Base-by-base conservation (phyloP, 2,113 vertebrate species). In the Laterallus jamaicensis region DNA sequence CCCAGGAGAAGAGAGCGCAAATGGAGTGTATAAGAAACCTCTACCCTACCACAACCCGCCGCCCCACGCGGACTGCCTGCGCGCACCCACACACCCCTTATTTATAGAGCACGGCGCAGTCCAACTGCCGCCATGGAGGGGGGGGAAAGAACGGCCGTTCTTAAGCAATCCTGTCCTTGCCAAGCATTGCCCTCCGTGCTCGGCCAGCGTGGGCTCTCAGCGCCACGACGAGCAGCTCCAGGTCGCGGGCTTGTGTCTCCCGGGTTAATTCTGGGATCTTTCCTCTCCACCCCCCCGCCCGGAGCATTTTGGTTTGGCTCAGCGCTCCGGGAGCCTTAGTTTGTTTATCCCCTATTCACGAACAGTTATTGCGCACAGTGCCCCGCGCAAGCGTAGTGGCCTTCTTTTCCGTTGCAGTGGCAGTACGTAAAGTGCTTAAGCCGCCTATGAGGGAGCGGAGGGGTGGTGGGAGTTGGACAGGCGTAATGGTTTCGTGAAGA, bases 121-220 rank as follows among this genome's bases (percentile, higher is more conserved):
- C 96, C 96, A 97, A 91, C 12, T 31, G 58, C 19, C 2, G 25
- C 62, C 11, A 21, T 6, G 92, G 92, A 91, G 85, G 56, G 17
- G 2, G 4, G 26, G 11, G 9, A 29, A 5, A 25, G 21, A 10
- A 11, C 47, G 4, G 40, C 20, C 15, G 5, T 42, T 59, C 11
- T 15, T 7, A 22, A 39, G 10, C n/a, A 10, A 15, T 2, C 7
- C 12, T 9, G 60, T 18, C 15, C 26, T 35, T 13, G 2, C 14
- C 47, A 39, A 9, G n/a, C 22, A 24, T 63, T 10, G 9, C 20
- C 5, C 35, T 29, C 12, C 7, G 11, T 4, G 32, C 37, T 21
- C 9, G 5, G 1, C 2, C 6, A 29, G 6, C 8, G 3, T 5
- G 2, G 6, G 1, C 1, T 1, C 11, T 28, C 44, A 2, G 8